Evolutionary conservation across 2,888 invertebrate genomes (phyloP).

Genomic region (Thymelicus acteon): DNA sequence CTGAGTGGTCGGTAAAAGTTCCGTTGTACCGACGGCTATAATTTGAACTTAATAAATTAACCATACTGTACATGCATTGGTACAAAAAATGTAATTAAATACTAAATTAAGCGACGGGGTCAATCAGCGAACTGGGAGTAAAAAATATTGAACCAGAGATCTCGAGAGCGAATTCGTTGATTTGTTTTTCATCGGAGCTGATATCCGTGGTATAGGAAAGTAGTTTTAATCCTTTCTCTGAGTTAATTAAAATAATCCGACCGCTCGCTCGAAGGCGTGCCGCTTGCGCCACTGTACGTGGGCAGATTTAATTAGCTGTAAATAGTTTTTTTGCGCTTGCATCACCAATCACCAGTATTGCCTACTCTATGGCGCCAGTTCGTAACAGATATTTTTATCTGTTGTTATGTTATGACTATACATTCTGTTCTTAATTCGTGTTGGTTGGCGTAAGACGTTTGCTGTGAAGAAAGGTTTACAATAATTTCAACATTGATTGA

Average conservation of each 20-base stretch:
- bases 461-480: not conserved
- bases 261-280: conserved; percentile 66
- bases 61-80: conserved; percentile 17
- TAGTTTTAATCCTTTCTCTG: conserved; percentile 58
- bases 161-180: conserved; percentile 29
- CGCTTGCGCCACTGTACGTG: conserved; percentile 74
- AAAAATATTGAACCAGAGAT: conserved; percentile 28
- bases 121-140: conserved; percentile 18
- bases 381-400: conserved; percentile 13
- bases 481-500: too few species aligned
- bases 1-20: conserved; percentile 29
- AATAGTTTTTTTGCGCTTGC: conserved; percentile 76
- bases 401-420: not conserved
- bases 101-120: conserved; percentile 30
- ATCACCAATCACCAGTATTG: conserved; percentile 52
- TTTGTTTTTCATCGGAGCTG: conserved; percentile 16
- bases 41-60: conserved; percentile 29
- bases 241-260: conserved; percentile 67
- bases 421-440: not conserved
- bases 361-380: conserved; percentile 46
- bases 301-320: conserved; percentile 81
- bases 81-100: conserved; percentile 35
- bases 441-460: not conserved
- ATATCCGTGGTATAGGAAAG: conserved; percentile 17
- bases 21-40: conserved; percentile 29